Evolutionary conservation across 2,113 vertebrate species (phyloP).

Genomic region (Bambusicola thoracicus): DNA sequence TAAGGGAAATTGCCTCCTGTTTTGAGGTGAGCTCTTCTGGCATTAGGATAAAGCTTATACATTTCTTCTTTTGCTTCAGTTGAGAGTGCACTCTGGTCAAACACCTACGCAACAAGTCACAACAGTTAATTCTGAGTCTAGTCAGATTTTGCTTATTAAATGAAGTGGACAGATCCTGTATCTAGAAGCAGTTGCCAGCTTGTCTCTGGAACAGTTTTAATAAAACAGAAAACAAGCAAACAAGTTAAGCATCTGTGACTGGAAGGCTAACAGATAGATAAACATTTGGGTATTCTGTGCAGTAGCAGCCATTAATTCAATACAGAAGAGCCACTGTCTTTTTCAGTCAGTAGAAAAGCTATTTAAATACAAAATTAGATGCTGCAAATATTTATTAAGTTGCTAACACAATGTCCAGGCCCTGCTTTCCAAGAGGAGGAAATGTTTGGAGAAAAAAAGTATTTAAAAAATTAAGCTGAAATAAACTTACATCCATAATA

Average conservation of each 20-base stretch:
- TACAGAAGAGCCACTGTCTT: not conserved
- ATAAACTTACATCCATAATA: slow-evolving; percentile 92
- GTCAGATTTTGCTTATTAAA: not conserved
- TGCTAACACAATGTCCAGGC: not conserved
- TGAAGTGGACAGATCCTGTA: not conserved
- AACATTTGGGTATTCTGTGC: not conserved
- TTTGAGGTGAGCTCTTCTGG: slow-evolving; percentile 96
- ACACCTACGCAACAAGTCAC: slow-evolving; percentile 82
- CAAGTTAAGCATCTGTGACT: not conserved
- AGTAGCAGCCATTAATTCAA: not conserved
- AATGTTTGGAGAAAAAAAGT: not conserved
- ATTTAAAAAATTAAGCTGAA: not conserved
- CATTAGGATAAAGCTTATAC: slow-evolving; percentile 97
- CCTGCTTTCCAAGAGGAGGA: not conserved
- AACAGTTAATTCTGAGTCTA: not conserved
- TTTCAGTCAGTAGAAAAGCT: not conserved
- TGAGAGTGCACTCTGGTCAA: slow-evolving; percentile 96
- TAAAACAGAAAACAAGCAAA: not conserved
- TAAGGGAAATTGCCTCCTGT: slow-evolving; percentile 98
- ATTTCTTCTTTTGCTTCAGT: slow-evolving; percentile 97
- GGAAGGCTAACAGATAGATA: not conserved
- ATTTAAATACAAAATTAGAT: not conserved
- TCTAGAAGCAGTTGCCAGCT: not conserved
- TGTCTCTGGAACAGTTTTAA: not conserved
- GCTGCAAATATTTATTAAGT: not conserved